Evolutionary conservation across 2,888 invertebrate species (phyloP).

Genomic region (Sthenelais limicola): DNA sequence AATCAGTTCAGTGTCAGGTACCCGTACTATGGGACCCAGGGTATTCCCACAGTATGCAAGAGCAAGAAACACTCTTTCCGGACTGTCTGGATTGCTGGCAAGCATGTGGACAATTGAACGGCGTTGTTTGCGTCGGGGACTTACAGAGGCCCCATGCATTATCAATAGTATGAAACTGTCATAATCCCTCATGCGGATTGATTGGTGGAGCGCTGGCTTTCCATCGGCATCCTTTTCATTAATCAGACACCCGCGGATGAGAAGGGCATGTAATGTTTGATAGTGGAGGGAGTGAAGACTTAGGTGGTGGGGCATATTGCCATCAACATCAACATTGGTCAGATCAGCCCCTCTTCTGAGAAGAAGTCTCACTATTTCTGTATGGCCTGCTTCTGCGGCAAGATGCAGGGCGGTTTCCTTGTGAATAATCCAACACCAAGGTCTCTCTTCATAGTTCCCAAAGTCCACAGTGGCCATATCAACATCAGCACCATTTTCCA

Average conservation of each 20-base stretch:
- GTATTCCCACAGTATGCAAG: conserved; percentile 18
- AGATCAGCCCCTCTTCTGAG: background rate
- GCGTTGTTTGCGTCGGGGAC: conserved; percentile 3
- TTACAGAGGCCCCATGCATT: conserved; percentile 19
- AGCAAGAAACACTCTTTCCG: background rate
- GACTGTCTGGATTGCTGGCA: background rate
- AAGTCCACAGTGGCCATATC: conserved; percentile 21
- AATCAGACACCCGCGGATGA: conserved; percentile 10
- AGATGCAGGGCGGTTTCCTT: conserved; percentile 30
- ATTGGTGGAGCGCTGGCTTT: conserved; percentile 18
- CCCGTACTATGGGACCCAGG: background rate
- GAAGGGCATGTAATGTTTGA: conserved; percentile 19
- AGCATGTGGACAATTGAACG: conserved; percentile 6
- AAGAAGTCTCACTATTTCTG: conserved; percentile 2
- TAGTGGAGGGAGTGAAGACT: conserved; percentile 2
- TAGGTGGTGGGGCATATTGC: conserved; percentile 30
- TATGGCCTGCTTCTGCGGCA: conserved; percentile 17
- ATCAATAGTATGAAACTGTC: background rate
- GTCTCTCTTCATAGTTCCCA: background rate
- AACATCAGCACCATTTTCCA: conserved; percentile 43
- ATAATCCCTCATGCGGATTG: background rate
- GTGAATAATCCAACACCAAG: conserved; percentile 33
- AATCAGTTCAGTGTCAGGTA: background rate
- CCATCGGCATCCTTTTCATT: conserved; percentile 13
- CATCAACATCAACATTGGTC: conserved; percentile 9